Evolutionary conservation across 2,113 vertebrate genomes (phyloP), one percentile per base, ranked within the genome.

Genomic region (Notarius quadriscutis): DNA sequence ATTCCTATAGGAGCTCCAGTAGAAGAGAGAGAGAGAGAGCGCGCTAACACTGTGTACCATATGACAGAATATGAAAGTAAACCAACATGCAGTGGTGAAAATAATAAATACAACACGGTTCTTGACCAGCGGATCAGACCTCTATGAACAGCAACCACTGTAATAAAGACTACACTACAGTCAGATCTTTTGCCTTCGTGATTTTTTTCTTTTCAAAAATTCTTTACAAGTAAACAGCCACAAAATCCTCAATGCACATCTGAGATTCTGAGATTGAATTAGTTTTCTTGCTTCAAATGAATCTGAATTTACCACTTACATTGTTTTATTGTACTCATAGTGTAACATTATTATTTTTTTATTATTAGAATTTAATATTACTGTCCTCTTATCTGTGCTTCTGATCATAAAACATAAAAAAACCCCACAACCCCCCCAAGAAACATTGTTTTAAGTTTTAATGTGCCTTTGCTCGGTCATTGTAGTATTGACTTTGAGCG

Each of bases 51-150:
- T n/a, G 79, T 57, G 55, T 53, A 84, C 62, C 51, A 72, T 12
- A 71, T 80, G 83, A 86, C 85, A 87, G 83, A 65, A 83, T 83
- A 85, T 87, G 78, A 74, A 86, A 89, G 87, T 69, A 88, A 67
- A 65, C 80, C 79, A 84, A 84, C 57, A 57, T 7, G 67, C 74
- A 83, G 53, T 53, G 71, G 10, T 7, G 3, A 48, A 58, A 69
- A 20, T 34, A 65, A 63, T 65, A 50, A 50, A 63, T 4, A 84
- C 60, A 55, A 25, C 12, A 34, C 75, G 72, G 78, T 77, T n/a
- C n/a, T 85, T 48, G 50, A 48, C 69, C 69, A 72, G 34, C 10
- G 7, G 27, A 6, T 69, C 27, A 30, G 65, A 30, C 15, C 30
- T 4, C 14, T 25, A 69, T 69, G 65, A 30, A 30, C n/a, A 69